Base-by-base conservation (phyloP, 2,113 vertebrate genomes). In the Clarias macrocephalus region DNA sequence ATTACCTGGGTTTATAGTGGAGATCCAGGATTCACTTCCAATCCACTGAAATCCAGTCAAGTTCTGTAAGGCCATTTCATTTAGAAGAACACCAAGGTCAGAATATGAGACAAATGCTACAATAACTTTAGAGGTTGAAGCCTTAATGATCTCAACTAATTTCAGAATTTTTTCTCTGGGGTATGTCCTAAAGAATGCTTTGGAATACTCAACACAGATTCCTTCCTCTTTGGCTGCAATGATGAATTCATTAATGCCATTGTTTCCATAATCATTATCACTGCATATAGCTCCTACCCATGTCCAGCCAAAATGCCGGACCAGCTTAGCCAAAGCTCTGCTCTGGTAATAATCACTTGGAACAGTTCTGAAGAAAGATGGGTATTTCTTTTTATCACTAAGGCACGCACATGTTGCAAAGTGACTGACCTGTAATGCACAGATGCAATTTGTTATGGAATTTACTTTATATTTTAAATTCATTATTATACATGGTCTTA, bases 81-180 rank as follows among this genome's bases (percentile, higher is more conserved):
- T 87, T 28, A 93, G 56, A 72, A 93, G 86, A 82, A 92, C 60
- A 13, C 91, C 90, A 75, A 92, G 84, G 65, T 93, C 92, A 82
- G 88, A 89, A 48, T 89, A 90, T 37, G 90, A 89, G 95, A 70
- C 90, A 59, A 96, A 96, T 12, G 94, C 94, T 59, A 48, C 48
- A 48, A 48, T 48, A 48, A 48, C 48, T 48, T 48, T 48, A 8
- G 48, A 48, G 48, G 48, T 48, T 48, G 48, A 48, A 48, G 48
- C 48, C 48, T 48, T 48, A 7, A 48, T 48, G 1, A 48, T 48
- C 48, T 48, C 48, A 48, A 48, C 48, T 48, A 48, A 48, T 48
- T 48, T 48, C 48, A 48, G 48, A 48, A 48, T 48, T 48, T 48
- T 48, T 48, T 48, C 48, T 48, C 48, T 48, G 48, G 48, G 48